Conservation (phyloP, 64 coral and sea anemone species). For the Montipora efflorescens region DNA sequence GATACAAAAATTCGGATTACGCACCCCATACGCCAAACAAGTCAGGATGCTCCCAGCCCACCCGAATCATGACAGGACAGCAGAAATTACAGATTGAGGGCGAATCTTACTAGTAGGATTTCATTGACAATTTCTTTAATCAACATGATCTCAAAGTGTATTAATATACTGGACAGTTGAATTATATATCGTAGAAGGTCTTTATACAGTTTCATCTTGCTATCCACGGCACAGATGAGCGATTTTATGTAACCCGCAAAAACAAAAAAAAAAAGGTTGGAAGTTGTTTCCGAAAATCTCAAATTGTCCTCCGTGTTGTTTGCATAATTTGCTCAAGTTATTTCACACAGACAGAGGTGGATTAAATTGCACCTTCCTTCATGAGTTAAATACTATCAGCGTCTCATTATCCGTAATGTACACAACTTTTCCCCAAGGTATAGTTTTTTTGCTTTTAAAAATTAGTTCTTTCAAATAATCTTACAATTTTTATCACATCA, state of each 20-base stretch:
- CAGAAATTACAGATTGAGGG: too few species aligned
- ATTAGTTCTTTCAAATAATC: not conserved
- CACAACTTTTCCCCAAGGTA: not conserved
- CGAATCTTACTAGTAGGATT: not conserved
- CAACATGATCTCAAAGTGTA: conserved; percentile 17
- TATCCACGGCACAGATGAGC: not conserved
- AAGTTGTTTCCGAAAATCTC: not conserved
- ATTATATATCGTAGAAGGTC: not conserved
- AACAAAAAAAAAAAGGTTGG: not conserved
- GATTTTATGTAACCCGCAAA: not conserved
- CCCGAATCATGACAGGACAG: too few species aligned
- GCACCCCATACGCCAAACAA: too few species aligned
- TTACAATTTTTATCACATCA: not conserved
- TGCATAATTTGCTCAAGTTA: not conserved
- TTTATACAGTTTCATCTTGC: conserved; percentile 7
- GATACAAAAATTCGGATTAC: too few species aligned
- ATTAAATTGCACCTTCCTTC: not conserved
- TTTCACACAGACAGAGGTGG: not conserved
- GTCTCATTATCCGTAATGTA: not conserved
- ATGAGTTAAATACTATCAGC: not conserved
- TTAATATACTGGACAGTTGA: not conserved
- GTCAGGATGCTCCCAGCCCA: too few species aligned
- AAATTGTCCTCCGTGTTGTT: not conserved
- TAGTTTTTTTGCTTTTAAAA: not conserved
- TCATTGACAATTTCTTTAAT: not conserved